Evolutionary conservation across 2,113 vertebrate genomes (phyloP), one percentile per base, ranked within the genome.

Genomic region (Falco punctatus): DNA sequence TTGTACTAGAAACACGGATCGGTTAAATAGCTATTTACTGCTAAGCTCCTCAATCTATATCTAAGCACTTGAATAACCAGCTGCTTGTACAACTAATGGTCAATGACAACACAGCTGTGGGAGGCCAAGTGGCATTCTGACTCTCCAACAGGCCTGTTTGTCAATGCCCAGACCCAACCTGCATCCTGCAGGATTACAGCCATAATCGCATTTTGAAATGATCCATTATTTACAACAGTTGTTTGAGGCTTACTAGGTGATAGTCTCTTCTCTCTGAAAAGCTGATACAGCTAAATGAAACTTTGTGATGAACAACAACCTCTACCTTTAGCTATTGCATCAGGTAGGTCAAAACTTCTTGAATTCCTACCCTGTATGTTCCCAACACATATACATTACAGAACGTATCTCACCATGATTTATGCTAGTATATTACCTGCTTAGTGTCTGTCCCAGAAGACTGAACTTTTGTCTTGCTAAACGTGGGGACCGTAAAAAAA

Each of bases 61-160:
- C 84, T 84, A 94, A 88, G 77, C 93, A 91, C 81, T 79, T 59
- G 77, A 89, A 55, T 84, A 91, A 86, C 62, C 80, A 95, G 59
- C 75, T 94, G 61, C 86, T 92, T 65, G 46, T 72, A 71, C 28
- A 82, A 10, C 48, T 65, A 52, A 59, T 82, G 70, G 86, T 26
- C 86, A 81, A 91, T 28, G 91, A 86, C 59, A 92, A 78, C 65
- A 67, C 42, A 51, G 80, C 64, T 91, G 88, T 80, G 94, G 80
- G 44, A 90, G 75, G 35, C 0, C 0, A 80, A 49, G 78, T 21
- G 48, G 61, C 90, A 52, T 74, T 79, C 74, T 80, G 86, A 70
- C 65, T 91, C 59, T 75, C 81, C 74, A 80, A 15, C 49, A 33
- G 13, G 33, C 52, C 93, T 84, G 38, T 51, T 59, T 67, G 65